Evolutionary conservation across 2,888 invertebrate species (phyloP).

Genomic region (Exephanes ischioxanthus): DNA sequence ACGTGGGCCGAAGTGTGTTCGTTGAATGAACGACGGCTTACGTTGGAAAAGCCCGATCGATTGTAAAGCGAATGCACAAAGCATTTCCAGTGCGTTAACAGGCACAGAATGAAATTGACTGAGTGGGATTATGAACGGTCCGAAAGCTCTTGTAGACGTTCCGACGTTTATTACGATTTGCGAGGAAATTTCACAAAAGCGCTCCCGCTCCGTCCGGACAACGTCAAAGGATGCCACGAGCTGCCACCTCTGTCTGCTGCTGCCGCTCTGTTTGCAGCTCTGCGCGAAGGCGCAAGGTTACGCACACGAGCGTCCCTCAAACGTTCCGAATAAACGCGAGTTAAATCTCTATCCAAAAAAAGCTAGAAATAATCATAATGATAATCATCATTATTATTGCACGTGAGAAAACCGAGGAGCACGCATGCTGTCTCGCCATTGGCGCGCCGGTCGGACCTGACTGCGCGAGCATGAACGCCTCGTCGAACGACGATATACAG

Average conservation of each 20-base stretch:
- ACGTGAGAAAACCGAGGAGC: too few relatives aligned
- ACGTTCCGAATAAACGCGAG: too few relatives aligned
- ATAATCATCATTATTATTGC: too few relatives aligned
- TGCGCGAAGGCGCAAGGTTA: background rate
- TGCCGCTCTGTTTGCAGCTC: background rate
- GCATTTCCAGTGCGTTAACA: background rate
- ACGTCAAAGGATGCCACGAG: slow-evolving; percentile 11
- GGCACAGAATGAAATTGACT: background rate
- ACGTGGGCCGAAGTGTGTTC: background rate
- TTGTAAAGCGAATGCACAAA: background rate
- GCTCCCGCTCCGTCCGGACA: background rate
- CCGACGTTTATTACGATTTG: slow-evolving; percentile 21
- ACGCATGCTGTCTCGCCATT: too few relatives aligned
- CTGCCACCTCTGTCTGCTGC: background rate
- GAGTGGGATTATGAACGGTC: background rate
- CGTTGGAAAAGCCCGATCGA: background rate
- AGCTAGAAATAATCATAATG: too few relatives aligned
- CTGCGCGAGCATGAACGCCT: too few relatives aligned
- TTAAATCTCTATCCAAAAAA: too few relatives aligned
- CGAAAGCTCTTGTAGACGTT: background rate
- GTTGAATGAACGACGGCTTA: background rate
- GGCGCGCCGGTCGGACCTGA: too few relatives aligned
- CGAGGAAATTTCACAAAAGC: slow-evolving; percentile 10
- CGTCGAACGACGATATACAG: too few relatives aligned
- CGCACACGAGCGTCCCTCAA: background rate